phyloP scores from a whole-genome alignment of 2,888 invertebrate genomes.

The Perdita meconis region DNA sequence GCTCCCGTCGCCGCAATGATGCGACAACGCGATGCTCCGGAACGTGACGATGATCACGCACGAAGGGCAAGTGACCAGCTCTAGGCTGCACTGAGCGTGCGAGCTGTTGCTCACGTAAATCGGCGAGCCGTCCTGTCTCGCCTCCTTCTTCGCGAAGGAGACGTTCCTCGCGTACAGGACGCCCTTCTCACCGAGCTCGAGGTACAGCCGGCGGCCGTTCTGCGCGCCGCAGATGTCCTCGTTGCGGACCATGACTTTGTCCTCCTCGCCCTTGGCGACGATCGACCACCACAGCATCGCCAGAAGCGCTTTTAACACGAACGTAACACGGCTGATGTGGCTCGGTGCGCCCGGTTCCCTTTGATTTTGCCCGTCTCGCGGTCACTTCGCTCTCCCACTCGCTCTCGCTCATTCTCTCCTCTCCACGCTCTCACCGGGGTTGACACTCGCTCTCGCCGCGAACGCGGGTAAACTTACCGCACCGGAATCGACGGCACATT shows the following conservation, averaged over 20 bases:
- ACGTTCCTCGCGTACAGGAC: conserved; percentile 81
- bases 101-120: conserved; percentile 78
- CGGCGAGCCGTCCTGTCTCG: conserved; percentile 68
- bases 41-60: conserved; percentile 87
- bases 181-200: conserved; percentile 82
- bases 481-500: conserved; percentile 73
- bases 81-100: conserved; percentile 87
- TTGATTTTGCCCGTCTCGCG: no score
- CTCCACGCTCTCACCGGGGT: background rate
- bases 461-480: conserved; percentile 75
- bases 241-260: conserved; percentile 75
- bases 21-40: conserved; percentile 83
- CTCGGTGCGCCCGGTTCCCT: no score
- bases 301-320: conserved; percentile 27
- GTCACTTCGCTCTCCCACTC: background rate
- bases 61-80: conserved; percentile 89
- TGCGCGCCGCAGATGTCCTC: conserved; percentile 83
- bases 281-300: conserved; percentile 47
- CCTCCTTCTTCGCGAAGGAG: conserved; percentile 74
- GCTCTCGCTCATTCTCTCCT: background rate
- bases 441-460: no score
- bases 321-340: background rate
- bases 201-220: conserved; percentile 82
- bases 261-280: conserved; percentile 54
- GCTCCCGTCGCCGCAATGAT: conserved; percentile 81